These are phyloP conservation scores for Cyclina sinensis DNA, from an alignment of 1,140 invertebrate species.

Conservation along the genomic window DNA sequence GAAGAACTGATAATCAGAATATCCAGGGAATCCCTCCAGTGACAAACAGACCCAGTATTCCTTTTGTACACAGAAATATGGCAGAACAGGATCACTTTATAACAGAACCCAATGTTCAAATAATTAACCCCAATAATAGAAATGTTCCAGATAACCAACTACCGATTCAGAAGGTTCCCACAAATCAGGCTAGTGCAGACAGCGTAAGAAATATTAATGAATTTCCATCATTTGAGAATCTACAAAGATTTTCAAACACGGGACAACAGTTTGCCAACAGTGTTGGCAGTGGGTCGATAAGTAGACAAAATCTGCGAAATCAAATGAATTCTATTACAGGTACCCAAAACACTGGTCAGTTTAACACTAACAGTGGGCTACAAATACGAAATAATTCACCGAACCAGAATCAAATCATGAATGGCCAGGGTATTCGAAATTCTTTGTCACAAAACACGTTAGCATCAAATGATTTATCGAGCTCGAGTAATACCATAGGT, in stretches of 20 bases:
- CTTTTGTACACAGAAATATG: neutral
- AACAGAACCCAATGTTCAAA: constrained; percentile 26
- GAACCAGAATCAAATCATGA: neutral
- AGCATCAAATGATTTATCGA: neutral
- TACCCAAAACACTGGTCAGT: neutral
- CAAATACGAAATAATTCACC: neutral
- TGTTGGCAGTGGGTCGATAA: neutral
- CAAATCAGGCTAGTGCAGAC: neutral
- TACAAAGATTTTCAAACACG: no score
- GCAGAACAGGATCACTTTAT: neutral
- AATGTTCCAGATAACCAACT: neutral
- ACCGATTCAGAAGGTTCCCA: neutral
- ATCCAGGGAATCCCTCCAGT: no score
- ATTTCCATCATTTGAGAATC: neutral
- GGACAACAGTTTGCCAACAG: neutral
- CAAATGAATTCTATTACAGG: neutral
- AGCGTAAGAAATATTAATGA: no score
- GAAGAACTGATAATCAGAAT: no score
- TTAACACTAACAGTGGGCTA: no score
- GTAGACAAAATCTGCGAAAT: neutral
- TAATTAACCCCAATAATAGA: constrained; percentile 16
- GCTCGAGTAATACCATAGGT: neutral
- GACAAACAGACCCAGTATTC: neutral
- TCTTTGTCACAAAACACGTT: neutral
- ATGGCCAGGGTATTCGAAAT: neutral